phyloP scores from a whole-genome alignment of 2,888 invertebrate species.

The Chalcosyrphus nemorum region DNA sequence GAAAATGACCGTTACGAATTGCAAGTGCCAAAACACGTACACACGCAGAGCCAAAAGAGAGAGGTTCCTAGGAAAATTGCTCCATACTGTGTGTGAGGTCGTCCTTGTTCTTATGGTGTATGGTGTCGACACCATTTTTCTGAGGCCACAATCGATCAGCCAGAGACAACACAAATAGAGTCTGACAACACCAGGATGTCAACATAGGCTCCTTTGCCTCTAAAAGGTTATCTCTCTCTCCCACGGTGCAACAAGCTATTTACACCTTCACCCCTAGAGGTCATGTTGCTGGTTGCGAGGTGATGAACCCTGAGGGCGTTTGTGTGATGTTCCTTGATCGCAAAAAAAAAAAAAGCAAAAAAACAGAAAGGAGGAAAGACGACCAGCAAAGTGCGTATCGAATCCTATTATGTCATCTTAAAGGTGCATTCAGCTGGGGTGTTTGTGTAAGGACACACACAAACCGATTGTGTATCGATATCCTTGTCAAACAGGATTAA shows the following conservation, averaged over 20 bases:
- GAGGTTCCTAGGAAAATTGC: neutral
- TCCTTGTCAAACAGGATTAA: slow-evolving; percentile 71
- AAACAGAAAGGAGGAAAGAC: slow-evolving; percentile 14
- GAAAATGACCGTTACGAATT: slow-evolving; percentile 71
- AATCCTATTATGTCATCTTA: slow-evolving; percentile 72
- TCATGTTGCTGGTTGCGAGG: slow-evolving; percentile 15
- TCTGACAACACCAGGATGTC: slow-evolving; percentile 63
- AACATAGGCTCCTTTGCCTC: slow-evolving; percentile 23
- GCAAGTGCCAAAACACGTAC: slow-evolving; percentile 72
- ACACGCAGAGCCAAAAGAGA: slow-evolving; percentile 51
- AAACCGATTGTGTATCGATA: slow-evolving; percentile 67
- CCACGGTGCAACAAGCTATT: slow-evolving; percentile 68
- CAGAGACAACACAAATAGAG: slow-evolving; percentile 37
- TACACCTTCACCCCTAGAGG: slow-evolving; percentile 65
- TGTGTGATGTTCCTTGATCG: slow-evolving; percentile 50
- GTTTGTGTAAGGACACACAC: slow-evolving; percentile 64
- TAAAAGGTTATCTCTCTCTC: slow-evolving; percentile 53
- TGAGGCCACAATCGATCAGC: slow-evolving; percentile 72
- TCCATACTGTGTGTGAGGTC: slow-evolving; percentile 62
- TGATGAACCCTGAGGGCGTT: slow-evolving; percentile 62
- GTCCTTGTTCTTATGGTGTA: too few relatives aligned
- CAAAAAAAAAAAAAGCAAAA: too few relatives aligned
- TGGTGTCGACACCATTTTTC: slow-evolving; percentile 68
- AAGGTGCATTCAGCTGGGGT: slow-evolving; percentile 36
- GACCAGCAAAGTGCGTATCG: slow-evolving; percentile 63